Base-by-base conservation (phyloP, 2,797 vertebrate species). In the Acomys russatus region DNA sequence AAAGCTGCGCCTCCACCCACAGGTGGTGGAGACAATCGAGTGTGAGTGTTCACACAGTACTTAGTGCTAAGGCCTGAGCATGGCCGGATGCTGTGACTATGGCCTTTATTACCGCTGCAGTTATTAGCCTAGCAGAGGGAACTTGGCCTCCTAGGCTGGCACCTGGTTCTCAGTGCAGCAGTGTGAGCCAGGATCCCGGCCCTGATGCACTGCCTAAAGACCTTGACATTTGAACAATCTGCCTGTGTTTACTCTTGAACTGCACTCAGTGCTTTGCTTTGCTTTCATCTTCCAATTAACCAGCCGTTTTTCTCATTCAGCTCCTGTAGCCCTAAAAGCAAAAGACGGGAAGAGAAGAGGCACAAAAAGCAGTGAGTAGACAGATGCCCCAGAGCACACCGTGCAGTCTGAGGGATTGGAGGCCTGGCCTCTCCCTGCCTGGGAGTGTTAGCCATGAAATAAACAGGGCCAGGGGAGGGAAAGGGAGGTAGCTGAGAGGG, bases 331-430 rank as follows among this genome's bases (percentile, higher is more conserved):
- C 99, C 99, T 94, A 99, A 99, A 98, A 99, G 98, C 97, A 99
- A 99, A 99, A 99, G 99, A 98, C 99, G 98, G 98, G 99, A 99
- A 97, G 99, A 99, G 96, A 99, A 99, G 99, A 99, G 99, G 98
- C 99, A 99, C 98, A 99, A 99, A 98, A 99, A 99, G 98, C 99
- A 99, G 99, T 99, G 98, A 99, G 99, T 99, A 95, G 97, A 20
- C 8, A n/a, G 80, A 73, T 64, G 12, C 15, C 18, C 25, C 11
- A 73, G 66, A 88, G 70, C 2, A n/a, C 3, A n/a, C 64, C 64
- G 1, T 44, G 33, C 73, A 35, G 88, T 2, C 8, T 66, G 85
- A 44, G 94, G 88, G 83, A 35, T 6, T 4, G 64, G 56, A 17
- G 18, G 22, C 64, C 64, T 11, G 68, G 54, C 25, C n/a, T 85